Evolutionary conservation across 37 sponge, comb jelly and placozoan genomes (phyloP), one percentile per base, ranked within the genome.

Genomic region (Dysidea cf. avara): DNA sequence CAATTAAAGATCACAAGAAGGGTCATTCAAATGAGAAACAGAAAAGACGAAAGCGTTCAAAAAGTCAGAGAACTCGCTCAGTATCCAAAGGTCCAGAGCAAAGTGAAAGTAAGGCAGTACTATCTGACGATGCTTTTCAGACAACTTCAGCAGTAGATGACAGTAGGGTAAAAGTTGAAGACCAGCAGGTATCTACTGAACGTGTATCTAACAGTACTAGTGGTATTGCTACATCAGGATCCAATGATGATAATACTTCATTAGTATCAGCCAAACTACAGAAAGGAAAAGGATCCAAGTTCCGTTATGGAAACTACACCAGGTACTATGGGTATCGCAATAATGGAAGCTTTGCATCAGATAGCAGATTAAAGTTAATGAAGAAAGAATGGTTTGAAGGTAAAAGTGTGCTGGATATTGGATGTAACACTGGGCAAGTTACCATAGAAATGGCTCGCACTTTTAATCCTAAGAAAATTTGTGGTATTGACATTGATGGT

Each of bases 281-380:
- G 70, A 69, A 48, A 69, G 50, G 17, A 11, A 68, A 83, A 32
- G 57, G 39, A 18, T 62, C 60, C 16, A 47, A 49, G 53, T 97
- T 84, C 80, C 39, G 74, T 39, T 90, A 93, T 78, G 97, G 97
- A 2, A 97, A 97, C 72, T 97, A 97, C 55, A 76, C 83, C 56
- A 71, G 81, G 49, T 99, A 99, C 78, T 99, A 99, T 86, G 96
- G 99, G 20, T 99, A 99, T 71, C 72, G 99, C 22, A 87, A 88
- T 69, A 51, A 48, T 51, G 84, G 83, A 7, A 77, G 32, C 5
- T 17, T 25, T 37, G 78, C 72, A 52, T 26, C 39, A 20, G 99
- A 99, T 59, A 70, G 63, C 0, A 62, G 99, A 2, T 52, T 99
- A 3, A 32, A 78, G 7, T 47, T 83, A 18, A 50, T 95, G 43